A percentile compares a stretch with the other conserved stretches of the same genome.
Evolutionary conservation across 2,797 vertebrate species (phyloP).

Genomic region (Euthynnus affinis): DNA sequence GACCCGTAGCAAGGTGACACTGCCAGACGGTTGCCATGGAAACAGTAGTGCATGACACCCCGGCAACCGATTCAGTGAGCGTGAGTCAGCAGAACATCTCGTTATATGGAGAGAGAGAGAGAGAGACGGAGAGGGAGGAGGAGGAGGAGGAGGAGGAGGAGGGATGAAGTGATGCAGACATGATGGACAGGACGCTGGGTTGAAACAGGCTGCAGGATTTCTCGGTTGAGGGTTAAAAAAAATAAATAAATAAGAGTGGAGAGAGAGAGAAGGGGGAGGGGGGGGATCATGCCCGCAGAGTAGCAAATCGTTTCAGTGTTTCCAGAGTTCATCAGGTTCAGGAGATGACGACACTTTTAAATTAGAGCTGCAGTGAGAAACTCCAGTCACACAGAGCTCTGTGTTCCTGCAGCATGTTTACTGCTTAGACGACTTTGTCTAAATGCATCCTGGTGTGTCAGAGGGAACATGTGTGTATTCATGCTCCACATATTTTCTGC

Average conservation of each 20-base stretch:
- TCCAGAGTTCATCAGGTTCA: constrained; percentile 44
- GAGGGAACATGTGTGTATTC: too few species aligned
- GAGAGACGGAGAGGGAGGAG: neutral
- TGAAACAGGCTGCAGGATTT: constrained; percentile 8
- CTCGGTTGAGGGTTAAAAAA: neutral
- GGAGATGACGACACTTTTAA: constrained; percentile 28
- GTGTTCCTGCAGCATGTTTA: constrained; percentile 16
- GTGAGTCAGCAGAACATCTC: constrained; percentile 81
- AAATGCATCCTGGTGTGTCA: too few species aligned
- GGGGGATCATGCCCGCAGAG: neutral
- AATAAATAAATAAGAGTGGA: neutral
- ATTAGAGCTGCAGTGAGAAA: constrained; percentile 49
- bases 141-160: neutral
- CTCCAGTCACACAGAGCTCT: constrained; percentile 22
- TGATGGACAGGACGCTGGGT: constrained; percentile 5
- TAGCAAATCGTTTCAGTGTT: constrained; percentile 16
- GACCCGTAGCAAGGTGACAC: constrained; percentile 69
- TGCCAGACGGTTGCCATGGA: constrained; percentile 79
- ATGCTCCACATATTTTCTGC: too few species aligned
- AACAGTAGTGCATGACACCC: constrained; percentile 73
- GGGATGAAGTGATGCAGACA: constrained; percentile 14
- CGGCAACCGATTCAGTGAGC: constrained; percentile 56
- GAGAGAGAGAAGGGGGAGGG: too few species aligned
- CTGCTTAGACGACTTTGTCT: too few species aligned
- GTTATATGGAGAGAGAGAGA: constrained; percentile 11